Base-by-base conservation (phyloP, 1,140 invertebrate genomes). In the Drosophila repleta region DNA sequence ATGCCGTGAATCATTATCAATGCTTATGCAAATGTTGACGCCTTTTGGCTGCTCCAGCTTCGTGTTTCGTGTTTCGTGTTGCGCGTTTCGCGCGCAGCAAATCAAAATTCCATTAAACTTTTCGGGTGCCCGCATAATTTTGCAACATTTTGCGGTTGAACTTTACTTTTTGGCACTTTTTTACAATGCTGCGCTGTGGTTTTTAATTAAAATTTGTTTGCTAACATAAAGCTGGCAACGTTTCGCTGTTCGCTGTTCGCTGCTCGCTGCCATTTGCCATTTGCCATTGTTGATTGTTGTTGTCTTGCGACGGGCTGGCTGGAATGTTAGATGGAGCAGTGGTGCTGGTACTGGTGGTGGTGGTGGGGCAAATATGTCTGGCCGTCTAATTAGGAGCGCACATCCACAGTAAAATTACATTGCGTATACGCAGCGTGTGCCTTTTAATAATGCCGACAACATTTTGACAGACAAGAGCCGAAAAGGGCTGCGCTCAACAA, bases 71-170 rank as follows among this genome's bases (percentile, higher is more conserved):
- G n/a, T n/a, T n/a, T n/a, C n/a, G n/a, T n/a, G n/a, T n/a, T n/a
- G n/a, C n/a, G n/a, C n/a, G n/a, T n/a, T n/a, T n/a, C n/a, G 11
- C 13, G 65, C 26, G 65, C 26, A 58, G 65, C 57, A 69, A 74
- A 74, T 74, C 71, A 69, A 74, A 74, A 69, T 74, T 69, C 65
- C 71, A 74, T 74, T 74, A 74, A 74, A 74, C 71, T 74, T 74
- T 62, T 69, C 37, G 65, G 75, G 73, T 21, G 61, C 62, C 75
- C 79, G 71, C 79, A 83, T 84, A 83, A 83, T 83, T 69, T 84
- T 51, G 65, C 57, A 64, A 83, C 77, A 84, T 83, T 83, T 79
- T 79, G 79, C 45, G 75, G 79, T 65, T 79, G 63, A 62, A 76
- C 49, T 74, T 68, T 74, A 70, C 66, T 70, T 75, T 74, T 61